Evolutionary conservation across 1,140 invertebrate species (phyloP).

Genomic region (Aphidius ervi): DNA sequence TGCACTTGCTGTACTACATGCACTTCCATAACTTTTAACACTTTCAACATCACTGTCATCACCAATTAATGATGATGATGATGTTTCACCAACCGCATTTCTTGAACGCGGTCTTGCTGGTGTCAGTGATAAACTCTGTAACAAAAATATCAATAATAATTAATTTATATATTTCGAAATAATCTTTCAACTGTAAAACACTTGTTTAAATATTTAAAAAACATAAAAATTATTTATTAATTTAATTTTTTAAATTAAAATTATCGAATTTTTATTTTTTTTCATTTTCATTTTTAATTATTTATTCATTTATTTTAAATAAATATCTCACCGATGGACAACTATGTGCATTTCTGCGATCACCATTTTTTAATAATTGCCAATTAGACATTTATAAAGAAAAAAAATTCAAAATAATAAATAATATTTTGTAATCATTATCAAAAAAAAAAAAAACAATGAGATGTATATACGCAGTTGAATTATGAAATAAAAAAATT

Average conservation of each 20-base stretch:
- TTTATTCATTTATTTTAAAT: background rate
- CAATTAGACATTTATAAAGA: background rate
- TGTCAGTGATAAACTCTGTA: slow-evolving; percentile 54
- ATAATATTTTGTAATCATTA: no score
- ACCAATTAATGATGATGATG: slow-evolving; percentile 32
- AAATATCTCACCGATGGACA: slow-evolving; percentile 36
- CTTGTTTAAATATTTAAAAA: no score
- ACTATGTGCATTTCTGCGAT: slow-evolving; percentile 34
- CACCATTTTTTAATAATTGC: background rate
- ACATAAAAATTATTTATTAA: background rate
- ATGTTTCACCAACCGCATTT: slow-evolving; percentile 33
- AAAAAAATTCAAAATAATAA: background rate
- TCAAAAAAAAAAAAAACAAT: no score
- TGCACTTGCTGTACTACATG: slow-evolving; percentile 64
- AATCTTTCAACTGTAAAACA: no score
- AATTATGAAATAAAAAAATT: no score
- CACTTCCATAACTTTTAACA: slow-evolving; percentile 70
- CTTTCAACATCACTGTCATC: slow-evolving; percentile 73
- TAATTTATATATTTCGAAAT: no score
- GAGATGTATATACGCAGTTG: no score
- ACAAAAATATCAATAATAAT: background rate
- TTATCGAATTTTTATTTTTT: background rate
- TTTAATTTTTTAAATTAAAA: background rate
- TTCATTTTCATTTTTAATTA: background rate
- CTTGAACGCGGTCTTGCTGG: slow-evolving; percentile 41